These are phyloP conservation scores for Euphonia xanthogaster DNA, from an alignment of 2,797 vertebrate species.

Conservation along the genomic window DNA sequence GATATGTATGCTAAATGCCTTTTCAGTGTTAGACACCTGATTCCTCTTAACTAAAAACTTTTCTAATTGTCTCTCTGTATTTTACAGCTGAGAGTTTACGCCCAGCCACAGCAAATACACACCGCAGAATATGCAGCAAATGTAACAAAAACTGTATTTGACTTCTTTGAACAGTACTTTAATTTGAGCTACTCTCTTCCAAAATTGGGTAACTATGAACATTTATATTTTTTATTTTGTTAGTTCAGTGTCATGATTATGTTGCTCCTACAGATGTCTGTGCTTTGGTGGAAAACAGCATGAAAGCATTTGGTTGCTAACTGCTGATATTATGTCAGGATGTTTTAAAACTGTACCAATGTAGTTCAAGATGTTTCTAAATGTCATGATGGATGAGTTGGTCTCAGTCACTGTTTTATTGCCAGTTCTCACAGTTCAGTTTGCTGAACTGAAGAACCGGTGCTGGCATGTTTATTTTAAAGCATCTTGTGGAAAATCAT, in stretches of 20 bases:
- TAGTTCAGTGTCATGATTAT: background rate
- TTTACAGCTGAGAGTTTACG: conserved; percentile 88
- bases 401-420: background rate
- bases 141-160: conserved; percentile 84
- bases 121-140: conserved; percentile 89
- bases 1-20: background rate
- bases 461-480: background rate
- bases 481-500: background rate
- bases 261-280: background rate
- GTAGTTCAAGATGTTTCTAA: background rate
- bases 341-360: background rate
- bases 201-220: conserved; percentile 85
- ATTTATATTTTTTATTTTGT: background rate
- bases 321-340: background rate
- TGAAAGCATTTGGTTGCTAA: background rate
- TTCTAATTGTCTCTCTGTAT: conserved; percentile 28
- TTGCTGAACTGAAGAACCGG: background rate
- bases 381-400: background rate
- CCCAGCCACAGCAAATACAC: conserved; percentile 82
- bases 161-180: conserved; percentile 93
- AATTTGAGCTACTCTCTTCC: conserved; percentile 86
- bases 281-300: background rate
- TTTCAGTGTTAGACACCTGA: background rate
- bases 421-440: background rate
- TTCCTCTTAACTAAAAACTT: background rate